Base-by-base conservation (phyloP, 2,113 vertebrate species). In the Lynx canadensis region DNA sequence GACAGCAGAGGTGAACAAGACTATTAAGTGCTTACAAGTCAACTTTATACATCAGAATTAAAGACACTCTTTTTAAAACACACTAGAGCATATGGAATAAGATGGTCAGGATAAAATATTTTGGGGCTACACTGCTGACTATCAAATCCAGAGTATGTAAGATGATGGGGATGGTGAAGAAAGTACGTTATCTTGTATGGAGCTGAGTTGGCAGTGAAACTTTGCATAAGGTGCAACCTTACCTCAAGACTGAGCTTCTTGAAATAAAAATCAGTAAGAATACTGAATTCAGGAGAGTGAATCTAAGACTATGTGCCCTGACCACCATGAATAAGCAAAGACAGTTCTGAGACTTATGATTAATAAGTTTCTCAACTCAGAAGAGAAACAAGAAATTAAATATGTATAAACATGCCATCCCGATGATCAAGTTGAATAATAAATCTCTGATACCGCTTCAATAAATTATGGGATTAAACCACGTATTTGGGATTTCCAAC, bases 361-460 rank as follows among this genome's bases (percentile, higher is more conserved):
- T 98, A 98, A 98, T 97, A 94, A 19, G 92, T 92, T 97, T 97
- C 52, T 52, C 88, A 97, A 98, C 96, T 98, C 97, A 76, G 98
- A 98, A 97, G 98, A 98, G 98, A 98, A 98, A 98, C 98, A 99
- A 96, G 94, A 95, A 98, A 97, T 98, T 97, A 98, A 99, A 98
- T 98, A 98, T 97, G 98, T 97, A 98, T 97, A 98, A 98, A 98
- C 97, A 98, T 97, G 97, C 93, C 98, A 98, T 97, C 97, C 97
- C 93, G 97, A 98, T 97, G 98, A 98, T 98, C 98, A 98, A 98
- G 98, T 97, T 98, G 98, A 98, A 98, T 98, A 98, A 98, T 98
- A 98, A 98, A 98, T 98, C 98, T 98, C 96, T 98, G 92, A 98
- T 97, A 97, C 96, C 19, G 90, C 98, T 98, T 98, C 98, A 94